phyloP scores from a whole-genome alignment of 2,797 vertebrate species.

The Margarornis squamiger region DNA sequence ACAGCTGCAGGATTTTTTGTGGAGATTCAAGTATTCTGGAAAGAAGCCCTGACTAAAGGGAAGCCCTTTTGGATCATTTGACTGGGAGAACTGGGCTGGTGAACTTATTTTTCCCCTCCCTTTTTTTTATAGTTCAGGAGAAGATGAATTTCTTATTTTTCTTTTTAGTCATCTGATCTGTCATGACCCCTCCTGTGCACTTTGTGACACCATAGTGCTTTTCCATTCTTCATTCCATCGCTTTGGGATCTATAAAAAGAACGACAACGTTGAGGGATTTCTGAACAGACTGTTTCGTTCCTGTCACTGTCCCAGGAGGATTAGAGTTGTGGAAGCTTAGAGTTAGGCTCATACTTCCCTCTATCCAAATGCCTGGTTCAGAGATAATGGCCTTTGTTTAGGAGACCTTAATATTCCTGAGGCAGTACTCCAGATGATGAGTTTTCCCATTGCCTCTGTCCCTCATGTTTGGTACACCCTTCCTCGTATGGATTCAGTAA shows the following conservation, averaged over 20 bases:
- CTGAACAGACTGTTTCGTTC: background rate
- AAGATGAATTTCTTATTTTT: background rate
- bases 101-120: no score
- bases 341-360: conserved; percentile 21
- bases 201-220: background rate
- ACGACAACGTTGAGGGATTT: background rate
- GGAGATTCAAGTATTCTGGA: background rate
- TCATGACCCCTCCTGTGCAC: background rate
- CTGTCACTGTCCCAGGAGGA: conserved; percentile 10
- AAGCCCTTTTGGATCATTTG: background rate
- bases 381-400: background rate
- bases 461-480: background rate
- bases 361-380: background rate
- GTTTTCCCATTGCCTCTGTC: background rate
- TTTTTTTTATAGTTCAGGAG: background rate
- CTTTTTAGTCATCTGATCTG: background rate
- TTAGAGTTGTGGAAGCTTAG: background rate
- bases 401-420: background rate
- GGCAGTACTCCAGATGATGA: background rate
- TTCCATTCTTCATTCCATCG: background rate
- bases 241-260: conserved; percentile 16
- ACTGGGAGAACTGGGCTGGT: background rate
- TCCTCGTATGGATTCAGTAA: background rate
- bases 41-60: background rate
- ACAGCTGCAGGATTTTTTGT: background rate